Base-by-base conservation (phyloP, 2,888 invertebrate genomes). In the Polydrusus cervinus region DNA sequence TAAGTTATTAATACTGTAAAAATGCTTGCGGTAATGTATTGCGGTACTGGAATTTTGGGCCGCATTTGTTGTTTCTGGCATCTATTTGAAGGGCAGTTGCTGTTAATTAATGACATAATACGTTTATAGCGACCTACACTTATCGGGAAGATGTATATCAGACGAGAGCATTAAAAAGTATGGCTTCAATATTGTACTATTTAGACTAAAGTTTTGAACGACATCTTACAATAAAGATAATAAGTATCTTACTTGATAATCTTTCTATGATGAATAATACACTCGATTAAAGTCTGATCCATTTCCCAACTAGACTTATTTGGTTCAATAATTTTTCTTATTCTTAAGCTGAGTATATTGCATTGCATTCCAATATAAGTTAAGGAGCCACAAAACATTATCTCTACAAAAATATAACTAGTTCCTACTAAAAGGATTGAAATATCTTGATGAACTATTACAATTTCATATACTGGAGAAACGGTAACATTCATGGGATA, bases 341-440 rank as follows among this genome's bases (percentile, higher is more conserved):
- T 64, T 14, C 53, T 66, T 53, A 77, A 60, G 13, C 74, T 71
- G 9, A 80, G 51, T 9, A 80, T 20, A 51, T 75, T 77, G 34
- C 77, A 79, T 25, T 80, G 79, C 20, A 78, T 47, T 11, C 78
- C 73, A 61, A 78, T 55, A 30, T 76, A 79, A 11, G 74, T 79
- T 13, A 75, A 69, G 30, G 79, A 68, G 3, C 67, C 76, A 11
- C 69, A 62, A 51, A 78, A 61, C 16, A 79, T 51, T 25, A 74
- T 68, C 16, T 80, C 79, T 1, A 60, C 34, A 40, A 69, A 77
- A n/a, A 71, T 45, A 57, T 78, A 78, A n/a, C 62, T 49, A 18
- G 40, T 40, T n/a, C 43, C 43, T 6, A 43, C 38, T 61, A 60
- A 74, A 0, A 69, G 16, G 13, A 74, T 18, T 14, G 72, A 43